These are phyloP conservation scores for Acleris sparsana DNA, from an alignment of 2,888 invertebrate species.

Conservation along the genomic window DNA sequence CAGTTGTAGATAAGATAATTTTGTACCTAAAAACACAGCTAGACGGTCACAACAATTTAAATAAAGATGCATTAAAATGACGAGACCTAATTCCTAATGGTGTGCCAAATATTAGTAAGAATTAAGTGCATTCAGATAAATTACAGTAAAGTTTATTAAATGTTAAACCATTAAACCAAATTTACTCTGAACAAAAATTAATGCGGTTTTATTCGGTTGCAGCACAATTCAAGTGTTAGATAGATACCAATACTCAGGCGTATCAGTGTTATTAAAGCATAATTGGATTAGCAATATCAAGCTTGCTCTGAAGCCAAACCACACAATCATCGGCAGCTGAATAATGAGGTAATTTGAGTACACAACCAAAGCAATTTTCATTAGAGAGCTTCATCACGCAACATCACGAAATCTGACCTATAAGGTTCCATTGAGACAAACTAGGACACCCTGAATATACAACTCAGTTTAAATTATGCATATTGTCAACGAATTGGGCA, in stretches of 20 bases:
- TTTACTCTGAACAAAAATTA: too few relatives aligned
- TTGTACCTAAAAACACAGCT: too few relatives aligned
- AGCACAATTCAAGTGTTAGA: too few relatives aligned
- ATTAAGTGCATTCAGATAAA: too few relatives aligned
- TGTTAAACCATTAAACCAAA: too few relatives aligned
- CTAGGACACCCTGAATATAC: neutral
- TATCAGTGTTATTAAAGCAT: conserved; percentile 5
- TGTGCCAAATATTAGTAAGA: too few relatives aligned
- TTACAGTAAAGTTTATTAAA: too few relatives aligned
- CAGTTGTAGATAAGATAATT: too few relatives aligned
- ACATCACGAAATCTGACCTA: neutral
- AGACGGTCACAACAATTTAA: too few relatives aligned
- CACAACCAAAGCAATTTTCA: conserved; percentile 16
- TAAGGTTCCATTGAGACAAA: neutral
- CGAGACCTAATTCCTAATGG: too few relatives aligned
- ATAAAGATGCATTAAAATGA: too few relatives aligned
- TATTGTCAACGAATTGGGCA: neutral
- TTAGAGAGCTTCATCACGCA: neutral
- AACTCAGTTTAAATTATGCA: neutral
- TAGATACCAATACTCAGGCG: neutral
- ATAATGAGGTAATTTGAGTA: conserved; percentile 19
- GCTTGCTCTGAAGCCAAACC: conserved; percentile 15
- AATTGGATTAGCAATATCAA: conserved; percentile 21
- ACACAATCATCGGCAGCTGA: conserved; percentile 19
- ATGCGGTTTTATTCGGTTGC: too few relatives aligned